Base-by-base conservation (phyloP, 1,140 invertebrate genomes). In the Drosophila funebris region DNA sequence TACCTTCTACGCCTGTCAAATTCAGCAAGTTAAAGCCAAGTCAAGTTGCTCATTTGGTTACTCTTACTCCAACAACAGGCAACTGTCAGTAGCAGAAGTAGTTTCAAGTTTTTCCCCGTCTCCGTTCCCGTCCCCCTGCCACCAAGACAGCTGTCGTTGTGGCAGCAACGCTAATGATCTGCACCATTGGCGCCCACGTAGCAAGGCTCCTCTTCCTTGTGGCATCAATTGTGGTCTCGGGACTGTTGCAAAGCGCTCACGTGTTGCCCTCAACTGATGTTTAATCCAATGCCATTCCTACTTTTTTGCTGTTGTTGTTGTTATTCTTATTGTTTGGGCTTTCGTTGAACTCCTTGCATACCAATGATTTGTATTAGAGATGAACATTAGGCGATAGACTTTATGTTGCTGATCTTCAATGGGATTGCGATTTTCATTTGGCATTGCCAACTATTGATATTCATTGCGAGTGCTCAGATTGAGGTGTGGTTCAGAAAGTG, bases 141-240 rank as follows among this genome's bases (percentile, higher is more conserved):
- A n/a, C n/a, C 24, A 2, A 43, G 54, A 56, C 61, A 41, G 18
- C 61, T 83, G 70, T 71, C 57, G 54, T 43, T 43, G 70, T 69
- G 73, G 44, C 70, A 44, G 57, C 76, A 62, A 54, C 67, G 78
- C 82, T 87, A 87, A 87, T 85, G 82, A 85, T 87, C 82, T 62
- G 61, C 63, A 41, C 73, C 78, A 72, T 36, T 67, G 74, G 82
- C 82, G 82, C 82, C 82, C 82, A 85, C 78, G 78, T 81, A 66
- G 24, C 66, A 36, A 43, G 13, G 13, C 24, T 39, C 48, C 69
- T 64, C 18, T 43, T 37, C 2, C 43, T 13, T 37, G 52, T 20
- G 37, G 27, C 48, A 52, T 46, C 56, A 44, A 16, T 52, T 52
- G 58, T 39, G 24, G 52, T 18, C 14, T 8, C 18, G 52, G 50